These are phyloP conservation scores for Lissonota sp. DNA, from an alignment of 2,888 invertebrate genomes.

Conservation along the genomic window DNA sequence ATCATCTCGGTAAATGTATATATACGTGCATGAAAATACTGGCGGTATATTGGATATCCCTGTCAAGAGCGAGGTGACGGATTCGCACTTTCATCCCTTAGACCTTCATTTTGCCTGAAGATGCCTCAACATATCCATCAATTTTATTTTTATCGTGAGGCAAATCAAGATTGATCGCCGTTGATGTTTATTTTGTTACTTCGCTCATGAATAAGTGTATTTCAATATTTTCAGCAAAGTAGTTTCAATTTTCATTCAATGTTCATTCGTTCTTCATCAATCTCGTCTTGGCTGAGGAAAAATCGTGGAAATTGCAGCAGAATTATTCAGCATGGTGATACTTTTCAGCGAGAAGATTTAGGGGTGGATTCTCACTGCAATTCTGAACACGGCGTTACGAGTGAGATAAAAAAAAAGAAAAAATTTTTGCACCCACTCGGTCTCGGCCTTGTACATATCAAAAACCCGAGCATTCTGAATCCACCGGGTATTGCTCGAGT, in stretches of 20 bases:
- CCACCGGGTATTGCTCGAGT: slow-evolving; percentile 15
- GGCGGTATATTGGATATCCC: slow-evolving; percentile 37
- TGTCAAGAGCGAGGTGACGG: slow-evolving; percentile 35
- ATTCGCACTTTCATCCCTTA: slow-evolving; percentile 46
- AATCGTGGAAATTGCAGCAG: neutral
- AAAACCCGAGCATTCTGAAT: slow-evolving; percentile 37
- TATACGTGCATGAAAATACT: neutral
- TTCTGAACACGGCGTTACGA: slow-evolving; percentile 8
- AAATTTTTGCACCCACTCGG: neutral
- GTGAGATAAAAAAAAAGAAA: slow-evolving; percentile 5
- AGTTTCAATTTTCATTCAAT: neutral
- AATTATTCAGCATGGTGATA: neutral
- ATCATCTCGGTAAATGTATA: slow-evolving; percentile 10
- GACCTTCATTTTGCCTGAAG: slow-evolving; percentile 2
- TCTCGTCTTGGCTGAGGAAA: neutral
- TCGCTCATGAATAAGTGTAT: neutral
- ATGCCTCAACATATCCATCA: slow-evolving; percentile 12
- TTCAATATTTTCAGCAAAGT: neutral
- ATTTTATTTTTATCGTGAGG: slow-evolving; percentile 18
- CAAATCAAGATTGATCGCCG: slow-evolving; percentile 10
- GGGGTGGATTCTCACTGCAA: slow-evolving; percentile 6
- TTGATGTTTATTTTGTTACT: slow-evolving; percentile 7
- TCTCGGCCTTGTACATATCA: slow-evolving; percentile 18
- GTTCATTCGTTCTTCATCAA: neutral
- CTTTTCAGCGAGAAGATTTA: neutral